These are phyloP conservation scores for Pseudococcus longispinus DNA, from an alignment of 2,888 invertebrate species.

Conservation along the genomic window DNA sequence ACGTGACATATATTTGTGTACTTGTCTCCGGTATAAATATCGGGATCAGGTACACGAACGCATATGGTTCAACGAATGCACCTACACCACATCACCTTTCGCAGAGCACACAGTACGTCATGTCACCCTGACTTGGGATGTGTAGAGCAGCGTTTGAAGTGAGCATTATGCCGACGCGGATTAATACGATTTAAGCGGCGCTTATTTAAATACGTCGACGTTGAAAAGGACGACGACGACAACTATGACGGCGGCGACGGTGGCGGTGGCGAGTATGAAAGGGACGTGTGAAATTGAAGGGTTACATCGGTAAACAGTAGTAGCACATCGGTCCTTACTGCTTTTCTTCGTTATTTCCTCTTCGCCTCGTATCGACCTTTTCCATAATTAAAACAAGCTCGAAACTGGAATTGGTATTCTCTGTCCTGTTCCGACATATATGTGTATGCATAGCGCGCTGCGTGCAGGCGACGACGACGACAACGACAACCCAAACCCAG, in stretches of 20 bases:
- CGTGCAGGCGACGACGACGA: background rate
- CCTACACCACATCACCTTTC: no score
- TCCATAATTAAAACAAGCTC: constrained; percentile 50
- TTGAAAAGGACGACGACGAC: constrained; percentile 27
- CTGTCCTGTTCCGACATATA: background rate
- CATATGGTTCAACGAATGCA: no score
- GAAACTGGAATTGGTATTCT: constrained; percentile 41
- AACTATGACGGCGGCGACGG: background rate
- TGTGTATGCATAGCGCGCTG: background rate
- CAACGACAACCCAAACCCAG: background rate
- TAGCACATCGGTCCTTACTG: constrained; percentile 54
- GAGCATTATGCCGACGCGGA: constrained; percentile 47
- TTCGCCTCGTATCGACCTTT: constrained; percentile 23
- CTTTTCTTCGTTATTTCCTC: constrained; percentile 45
- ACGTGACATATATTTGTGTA: no score
- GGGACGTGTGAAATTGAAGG: constrained; percentile 56
- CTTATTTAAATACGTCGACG: constrained; percentile 49
- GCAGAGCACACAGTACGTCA: background rate
- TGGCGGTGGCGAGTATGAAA: background rate
- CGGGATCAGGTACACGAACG: no score
- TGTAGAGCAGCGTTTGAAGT: constrained; percentile 39
- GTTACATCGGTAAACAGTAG: constrained; percentile 55
- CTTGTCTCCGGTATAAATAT: no score
- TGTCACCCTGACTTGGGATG: background rate
- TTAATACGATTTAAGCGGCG: constrained; percentile 54